phyloP scores from a whole-genome alignment of 1,140 invertebrate species.

The Hylaeus anthracinus region DNA sequence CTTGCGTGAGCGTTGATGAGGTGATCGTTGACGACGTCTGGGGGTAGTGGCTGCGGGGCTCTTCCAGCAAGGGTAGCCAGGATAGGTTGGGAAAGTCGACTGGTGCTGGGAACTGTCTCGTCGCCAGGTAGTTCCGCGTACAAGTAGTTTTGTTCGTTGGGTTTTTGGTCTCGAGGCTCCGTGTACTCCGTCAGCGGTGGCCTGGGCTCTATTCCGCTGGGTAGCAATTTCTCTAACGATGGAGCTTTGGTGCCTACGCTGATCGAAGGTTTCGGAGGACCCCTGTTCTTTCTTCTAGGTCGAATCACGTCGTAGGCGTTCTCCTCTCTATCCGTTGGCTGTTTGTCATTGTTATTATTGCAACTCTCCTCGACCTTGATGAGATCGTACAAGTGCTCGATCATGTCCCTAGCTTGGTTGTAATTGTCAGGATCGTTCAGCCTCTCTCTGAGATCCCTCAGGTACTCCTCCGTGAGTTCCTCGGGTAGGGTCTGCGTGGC shows the following conservation, averaged over 20 bases:
- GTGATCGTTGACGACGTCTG: constrained; percentile 71
- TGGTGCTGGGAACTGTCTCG: constrained; percentile 78
- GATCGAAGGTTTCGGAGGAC: constrained; percentile 79
- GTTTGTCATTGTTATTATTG: constrained; percentile 81
- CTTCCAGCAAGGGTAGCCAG: constrained; percentile 64
- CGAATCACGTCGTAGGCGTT: constrained; percentile 85
- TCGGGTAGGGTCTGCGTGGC: constrained; percentile 87
- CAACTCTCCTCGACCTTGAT: constrained; percentile 88
- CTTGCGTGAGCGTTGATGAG: constrained; percentile 51
- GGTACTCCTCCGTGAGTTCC: constrained; percentile 87
- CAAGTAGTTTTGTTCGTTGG: constrained; percentile 78
- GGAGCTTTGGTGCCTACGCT: constrained; percentile 84
- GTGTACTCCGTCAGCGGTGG: constrained; percentile 81
- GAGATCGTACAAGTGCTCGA: constrained; percentile 89
- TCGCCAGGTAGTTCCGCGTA: constrained; percentile 81
- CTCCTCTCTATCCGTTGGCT: constrained; percentile 78
- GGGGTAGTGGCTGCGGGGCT: constrained; percentile 72
- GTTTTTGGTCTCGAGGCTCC: constrained; percentile 79
- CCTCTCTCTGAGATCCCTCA: constrained; percentile 85
- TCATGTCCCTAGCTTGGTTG: constrained; percentile 88
- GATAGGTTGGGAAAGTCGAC: constrained; percentile 77
- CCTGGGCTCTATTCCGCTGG: constrained; percentile 71
- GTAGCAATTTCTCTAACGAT: constrained; percentile 83
- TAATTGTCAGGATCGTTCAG: constrained; percentile 88
- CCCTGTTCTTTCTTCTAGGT: constrained; percentile 76